Base-by-base conservation (phyloP, 2,113 vertebrate genomes). In the Pseudopipra pipra region DNA sequence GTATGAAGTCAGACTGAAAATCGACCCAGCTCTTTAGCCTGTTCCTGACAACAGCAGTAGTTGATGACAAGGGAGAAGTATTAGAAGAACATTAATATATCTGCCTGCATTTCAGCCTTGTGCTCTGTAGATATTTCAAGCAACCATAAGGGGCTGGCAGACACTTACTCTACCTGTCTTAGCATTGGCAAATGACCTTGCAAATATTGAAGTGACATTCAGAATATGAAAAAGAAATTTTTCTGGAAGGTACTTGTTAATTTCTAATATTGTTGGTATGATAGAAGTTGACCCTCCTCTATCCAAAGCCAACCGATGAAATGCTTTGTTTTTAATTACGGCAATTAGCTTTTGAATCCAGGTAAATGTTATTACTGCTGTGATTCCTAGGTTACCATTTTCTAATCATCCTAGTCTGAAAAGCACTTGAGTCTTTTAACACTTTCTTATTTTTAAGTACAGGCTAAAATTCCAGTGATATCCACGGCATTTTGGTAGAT, bases 1-100 rank as follows among this genome's bases (percentile, higher is more conserved):
- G 12, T 28, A n/a, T 2, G 0, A 71, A 68, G 14, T 65, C 22
- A 23, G 16, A 65, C 24, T 68, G 2, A 68, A 89, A 72, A 9
- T 28, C 0, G 0, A 4, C 25, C 20, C 24, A 52, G 20, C 43
- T 24, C 49, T 43, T 1, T 21, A 43, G 12, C 15, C 30, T 79
- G 4, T 72, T 70, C 39, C 49, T 90, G 52, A 63, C 17, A 47
- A 24, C 12, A 14, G 47, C 33, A 56, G 25, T 33, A 27, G n/a
- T 18, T 2, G 9, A 7, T n/a, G 37, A 9, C 54, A 68, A 39
- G 20, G 31, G 27, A 61, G 56, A 73, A 27, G 13, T 14, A 10
- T 19, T 84, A 44, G 18, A 35, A 65, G 61, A 22, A 54, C 24
- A 19, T 30, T 62, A 5, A 4, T 24, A 20, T 18, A 12, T 52